Percentiles rank a stretch among this genome's conserved stretches.
Evolutionary conservation across 1,140 invertebrate species (phyloP).

Genomic region (Pseudoatta argentina): DNA sequence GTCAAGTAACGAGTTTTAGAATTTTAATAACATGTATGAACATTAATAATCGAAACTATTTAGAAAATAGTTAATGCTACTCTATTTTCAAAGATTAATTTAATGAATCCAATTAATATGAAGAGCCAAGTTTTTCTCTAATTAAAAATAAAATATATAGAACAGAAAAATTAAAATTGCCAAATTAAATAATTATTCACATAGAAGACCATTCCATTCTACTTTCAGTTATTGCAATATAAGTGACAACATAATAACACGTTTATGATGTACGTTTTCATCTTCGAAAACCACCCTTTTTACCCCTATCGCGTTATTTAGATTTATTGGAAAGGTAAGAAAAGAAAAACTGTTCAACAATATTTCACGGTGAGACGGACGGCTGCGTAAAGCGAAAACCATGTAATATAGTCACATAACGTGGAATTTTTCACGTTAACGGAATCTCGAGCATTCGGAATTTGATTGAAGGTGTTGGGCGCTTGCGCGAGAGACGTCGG

Average conservation of each 20-base stretch:
- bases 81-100: not conserved
- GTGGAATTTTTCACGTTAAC: slow-evolving; percentile 40
- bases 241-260: not conserved
- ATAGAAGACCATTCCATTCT: not conserved
- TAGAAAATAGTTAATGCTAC: not conserved
- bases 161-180: not conserved
- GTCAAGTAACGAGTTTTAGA: not conserved
- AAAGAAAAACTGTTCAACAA: not conserved
- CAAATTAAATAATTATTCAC: not conserved
- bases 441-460: slow-evolving; percentile 73
- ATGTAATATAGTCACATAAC: slow-evolving; percentile 2
- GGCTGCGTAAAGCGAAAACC: not conserved
- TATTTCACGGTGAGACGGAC: slow-evolving; percentile 2
- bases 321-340: not conserved
- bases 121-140: not conserved
- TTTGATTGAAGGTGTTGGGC: slow-evolving; percentile 76
- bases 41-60: not conserved
- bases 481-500: slow-evolving; percentile 74
- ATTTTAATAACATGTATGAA: slow-evolving; percentile 6
- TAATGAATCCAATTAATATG: not conserved
- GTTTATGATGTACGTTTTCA: not conserved
- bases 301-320: not conserved
- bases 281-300: not conserved
- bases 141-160: slow-evolving; percentile 19
- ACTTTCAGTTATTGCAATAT: not conserved